Base-by-base conservation (phyloP, 2,797 vertebrate genomes). In the Acanthurus leucopareius region DNA sequence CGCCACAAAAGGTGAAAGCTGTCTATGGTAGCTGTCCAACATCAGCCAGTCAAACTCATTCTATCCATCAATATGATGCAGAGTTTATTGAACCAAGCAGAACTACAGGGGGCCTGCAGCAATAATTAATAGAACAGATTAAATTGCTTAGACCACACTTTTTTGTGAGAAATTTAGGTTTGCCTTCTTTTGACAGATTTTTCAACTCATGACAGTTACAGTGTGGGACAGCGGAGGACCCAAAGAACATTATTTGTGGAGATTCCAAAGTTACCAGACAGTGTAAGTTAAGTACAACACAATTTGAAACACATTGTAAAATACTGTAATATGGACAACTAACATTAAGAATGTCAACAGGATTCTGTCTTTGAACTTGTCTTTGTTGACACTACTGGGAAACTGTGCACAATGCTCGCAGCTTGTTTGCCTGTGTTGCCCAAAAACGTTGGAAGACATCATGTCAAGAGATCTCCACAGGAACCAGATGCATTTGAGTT, bases 291-390 rank as follows among this genome's bases (percentile, higher is more conserved):
- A 5, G 3, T 7, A 8, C 2, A 59, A 73, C 22, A 70, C 1
- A 35, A 40, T 1, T 28, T 38, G 0, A 17, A 20, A 58, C 9
- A 8, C 1, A 19, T 0, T 51, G 14, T 17, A 7, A 13, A 53
- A 42, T 25, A 20, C 2, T 9, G 35, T 35, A 0, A 1, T 6
- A 8, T 14, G 7, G 14, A 71, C 3, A 64, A 59, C 5, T 63
- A 45, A 83, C 14, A 11, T 3, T 14, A 2, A 4, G 0, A 22
- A 17, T 74, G 0, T 77, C 51, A 0, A 32, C 71, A 86, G 85
- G 77, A 72, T 20, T 70, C 69, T 49, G 73, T 14, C 19, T 83
- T 80, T 70, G 72, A 84, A 60, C 35, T 82, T 3, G 25, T 75
- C 64, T 81, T 73, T 59, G 0, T 58, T 0, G 72, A 87, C 15